Conservation (phyloP, 2,797 vertebrate species). For the Hirundo rustica region DNA sequence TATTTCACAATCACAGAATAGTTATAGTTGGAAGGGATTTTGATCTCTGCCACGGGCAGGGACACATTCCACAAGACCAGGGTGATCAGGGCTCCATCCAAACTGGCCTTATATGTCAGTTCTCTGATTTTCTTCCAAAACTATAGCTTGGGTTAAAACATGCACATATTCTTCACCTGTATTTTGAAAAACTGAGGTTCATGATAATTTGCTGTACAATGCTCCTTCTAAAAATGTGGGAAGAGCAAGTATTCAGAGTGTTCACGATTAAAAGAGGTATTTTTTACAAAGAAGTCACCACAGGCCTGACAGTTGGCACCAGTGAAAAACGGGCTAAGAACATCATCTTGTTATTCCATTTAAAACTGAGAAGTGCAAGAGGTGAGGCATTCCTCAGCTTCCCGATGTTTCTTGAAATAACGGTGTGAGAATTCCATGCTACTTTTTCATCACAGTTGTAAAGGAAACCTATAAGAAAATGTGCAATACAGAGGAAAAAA, state of each 20-base stretch:
- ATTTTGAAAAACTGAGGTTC: conserved; percentile 33
- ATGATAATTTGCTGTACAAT: not conserved
- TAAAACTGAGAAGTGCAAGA: not conserved
- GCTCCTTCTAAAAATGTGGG: not conserved
- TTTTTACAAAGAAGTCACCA: not conserved
- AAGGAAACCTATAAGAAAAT: conserved; percentile 55
- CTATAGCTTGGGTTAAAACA: not conserved
- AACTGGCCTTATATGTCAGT: not conserved
- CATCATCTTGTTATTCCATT: not conserved
- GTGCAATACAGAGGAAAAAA: not conserved
- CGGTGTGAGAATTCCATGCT: not conserved
- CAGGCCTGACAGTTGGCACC: not conserved
- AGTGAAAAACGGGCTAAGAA: not conserved
- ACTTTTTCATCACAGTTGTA: conserved; percentile 70
- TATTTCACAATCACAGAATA: not conserved
- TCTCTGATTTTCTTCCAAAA: not conserved
- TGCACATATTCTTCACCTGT: not conserved
- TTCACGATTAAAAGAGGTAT: not conserved
- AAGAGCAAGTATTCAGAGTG: not conserved
- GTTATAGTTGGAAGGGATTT: not conserved
- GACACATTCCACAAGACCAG: not conserved
- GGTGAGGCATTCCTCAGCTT: not conserved
- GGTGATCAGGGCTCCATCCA: not conserved
- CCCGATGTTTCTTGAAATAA: not conserved
- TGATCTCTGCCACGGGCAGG: not conserved